Evolutionary conservation across 2,113 vertebrate species (phyloP), one percentile per base, ranked within the genome.

Genomic region (Atrichornis clamosus): DNA sequence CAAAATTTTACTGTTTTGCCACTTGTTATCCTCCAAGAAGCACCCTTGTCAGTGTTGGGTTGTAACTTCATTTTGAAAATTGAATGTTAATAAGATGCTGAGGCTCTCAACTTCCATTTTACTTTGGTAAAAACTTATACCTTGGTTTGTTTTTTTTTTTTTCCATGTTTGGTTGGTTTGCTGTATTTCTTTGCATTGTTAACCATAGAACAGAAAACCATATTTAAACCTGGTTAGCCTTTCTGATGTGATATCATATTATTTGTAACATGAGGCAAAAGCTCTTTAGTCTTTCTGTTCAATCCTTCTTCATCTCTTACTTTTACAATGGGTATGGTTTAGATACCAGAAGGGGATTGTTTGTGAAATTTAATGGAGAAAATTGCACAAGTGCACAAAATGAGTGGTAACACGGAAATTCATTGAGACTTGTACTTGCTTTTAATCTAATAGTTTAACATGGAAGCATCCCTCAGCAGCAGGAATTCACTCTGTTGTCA

Each of bases 401-500:
- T 12, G 9, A 62, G 13, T 30, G 46, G 7, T 50, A 49, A 18
- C 35, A 7, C 64, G 49, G 28, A 68, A 47, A 67, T 90, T 77
- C 7, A 13, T 1, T 35, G 58, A 83, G 35, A 44, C 50, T 79
- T 82, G 46, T 39, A 16, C 3, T 58, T 39, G 19, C 44, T 84
- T 87, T 81, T 47, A 32, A 59, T 76, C 5, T 68, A 69, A 22
- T 69, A 56, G 26, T 62, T 90, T 78, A 12, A 14, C 64, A 11
- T 63, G 6, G 22, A 79, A 87, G 17, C 53, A 42, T 14, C 55
- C 18, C 10, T 15, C 21, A 30, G 32, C 7, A 56, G 22, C 2
- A 50, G 70, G 78, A 89, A 93, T 93, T 97, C 75, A 94, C 72
- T 82, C 50, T 81, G 72, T 72, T 94, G 56, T 93, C 47, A 64